A percentile compares a stretch with the other conserved stretches of the same genome.
Conservation (phyloP, 2,888 invertebrate genomes). For the Polyploca ridens region DNA sequence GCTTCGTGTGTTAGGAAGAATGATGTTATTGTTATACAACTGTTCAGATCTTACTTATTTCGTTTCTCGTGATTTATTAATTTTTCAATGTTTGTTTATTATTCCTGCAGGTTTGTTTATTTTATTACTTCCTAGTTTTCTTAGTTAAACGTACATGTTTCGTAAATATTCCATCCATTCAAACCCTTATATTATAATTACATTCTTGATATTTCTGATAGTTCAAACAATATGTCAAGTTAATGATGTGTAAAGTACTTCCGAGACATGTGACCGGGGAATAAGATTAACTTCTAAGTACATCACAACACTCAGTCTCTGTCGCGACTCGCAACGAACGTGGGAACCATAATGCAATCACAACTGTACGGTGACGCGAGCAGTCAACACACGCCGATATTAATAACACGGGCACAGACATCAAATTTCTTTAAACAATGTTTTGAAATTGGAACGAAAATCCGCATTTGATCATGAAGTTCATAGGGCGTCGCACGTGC, state of each 20-base stretch:
- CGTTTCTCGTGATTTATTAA: background rate
- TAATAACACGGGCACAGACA: conserved; percentile 21
- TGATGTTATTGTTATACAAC: background rate
- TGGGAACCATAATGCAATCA: conserved; percentile 34
- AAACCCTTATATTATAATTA: background rate
- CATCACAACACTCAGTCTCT: conserved; percentile 10
- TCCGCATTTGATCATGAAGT: conserved; percentile 15
- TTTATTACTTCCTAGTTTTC: no score
- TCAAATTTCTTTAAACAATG: background rate
- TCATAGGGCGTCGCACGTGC: conserved; percentile 53
- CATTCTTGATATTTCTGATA: no score
- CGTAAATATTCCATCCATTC: no score
- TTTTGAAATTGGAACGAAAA: background rate
- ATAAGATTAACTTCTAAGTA: conserved; percentile 10
- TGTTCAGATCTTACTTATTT: background rate
- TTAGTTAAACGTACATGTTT: no score
- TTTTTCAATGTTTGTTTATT: background rate
- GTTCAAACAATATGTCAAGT: background rate
- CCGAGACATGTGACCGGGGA: conserved; percentile 11
- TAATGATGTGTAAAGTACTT: conserved; percentile 10
- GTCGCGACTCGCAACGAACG: conserved; percentile 22
- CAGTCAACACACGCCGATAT: conserved; percentile 16
- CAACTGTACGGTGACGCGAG: conserved; percentile 29
- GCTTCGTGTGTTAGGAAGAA: conserved; percentile 18
- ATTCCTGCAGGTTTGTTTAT: no score